A percentile compares a stretch with the other conserved stretches of the same genome.
phyloP scores from a whole-genome alignment of 2,113 vertebrate genomes.

The Rattus rattus region DNA sequence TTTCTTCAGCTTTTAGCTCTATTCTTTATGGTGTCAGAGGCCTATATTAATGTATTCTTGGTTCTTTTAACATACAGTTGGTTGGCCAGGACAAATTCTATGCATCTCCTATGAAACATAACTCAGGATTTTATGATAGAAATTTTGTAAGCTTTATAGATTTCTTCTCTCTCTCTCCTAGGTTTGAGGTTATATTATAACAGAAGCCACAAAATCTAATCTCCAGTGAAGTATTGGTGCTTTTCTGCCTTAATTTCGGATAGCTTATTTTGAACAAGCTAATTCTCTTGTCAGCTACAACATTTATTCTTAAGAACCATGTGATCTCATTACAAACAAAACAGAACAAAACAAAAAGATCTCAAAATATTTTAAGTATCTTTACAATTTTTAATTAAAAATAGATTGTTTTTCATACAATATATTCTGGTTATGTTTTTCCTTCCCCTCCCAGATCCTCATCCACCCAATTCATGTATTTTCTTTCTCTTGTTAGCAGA shows the following conservation, averaged over 20 bases:
- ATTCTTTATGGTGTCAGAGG: background rate
- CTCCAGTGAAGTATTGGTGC: background rate
- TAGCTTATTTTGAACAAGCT: background rate
- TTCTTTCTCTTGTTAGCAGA: background rate
- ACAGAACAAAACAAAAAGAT: background rate
- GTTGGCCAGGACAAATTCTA: conserved; percentile 1
- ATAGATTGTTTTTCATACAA: background rate
- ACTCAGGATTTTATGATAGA: background rate
- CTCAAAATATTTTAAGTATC: background rate
- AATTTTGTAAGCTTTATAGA: background rate
- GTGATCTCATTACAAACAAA: background rate
- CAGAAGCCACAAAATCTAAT: conserved; percentile 16
- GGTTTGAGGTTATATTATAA: conserved; percentile 41
- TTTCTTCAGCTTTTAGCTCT: conserved; percentile 26
- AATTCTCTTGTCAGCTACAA: background rate
- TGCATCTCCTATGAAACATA: conserved; percentile 21
- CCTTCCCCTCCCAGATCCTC: background rate
- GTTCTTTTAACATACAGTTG: background rate
- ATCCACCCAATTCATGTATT: background rate
- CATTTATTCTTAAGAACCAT: background rate
- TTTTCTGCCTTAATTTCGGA: conserved; percentile 19
- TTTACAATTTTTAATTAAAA: background rate
- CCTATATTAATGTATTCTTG: background rate
- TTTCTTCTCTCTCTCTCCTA: background rate
- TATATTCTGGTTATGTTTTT: background rate